Base-by-base conservation (phyloP, 1,140 invertebrate genomes). In the Danaus melanippus region DNA sequence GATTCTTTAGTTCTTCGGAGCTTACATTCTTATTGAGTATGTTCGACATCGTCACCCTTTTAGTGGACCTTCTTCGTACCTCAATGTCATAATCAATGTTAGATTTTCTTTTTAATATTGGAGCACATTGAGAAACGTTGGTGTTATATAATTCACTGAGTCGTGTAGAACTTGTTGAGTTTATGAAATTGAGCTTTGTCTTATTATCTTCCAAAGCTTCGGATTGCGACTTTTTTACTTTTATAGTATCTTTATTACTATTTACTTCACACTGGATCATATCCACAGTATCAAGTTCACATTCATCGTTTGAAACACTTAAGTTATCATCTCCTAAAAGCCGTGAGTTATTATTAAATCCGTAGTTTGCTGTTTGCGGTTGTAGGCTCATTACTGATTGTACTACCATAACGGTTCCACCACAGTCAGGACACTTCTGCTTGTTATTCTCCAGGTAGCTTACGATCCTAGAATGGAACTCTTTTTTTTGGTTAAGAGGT, bases 401-500 rank as follows among this genome's bases (percentile, higher is more conserved):
- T 4, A 84, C 74, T 54, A 87, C 64, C 63, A 77, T 78, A 21
- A 86, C 60, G 42, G 66, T 75, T 10, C 85, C 80, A 12, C 86
- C 78, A 58, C 88, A 89, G 42, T 72, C 62, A 5, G 71, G 64
- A 66, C 88, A 89, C 62, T 79, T 86, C 61, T 84, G 80, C 55
- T 77, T 75, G 63, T 81, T 80, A 46, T 76, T 78, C 77, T 88
- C 83, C 50, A 89, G 68, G 49, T 87, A 81, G 41, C 76, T 74
- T 2, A 88, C 81, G 41, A 86, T 80, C 51, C 82, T 72, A n/a
- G 82, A 74, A 62, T 89, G 88, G 63, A 89, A 86, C 67, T 88
- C 86, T 59, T 86, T 87, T 58, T 86, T 88, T 57, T 89, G 87
- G 66, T 88, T 88, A 10, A 81, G 61, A 39, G 86, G 85, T n/a